A percentile compares a stretch with the other conserved stretches of the same genome.
phyloP scores from a whole-genome alignment of 2,113 vertebrate species.

The Thalassarche chlororhynchos region DNA sequence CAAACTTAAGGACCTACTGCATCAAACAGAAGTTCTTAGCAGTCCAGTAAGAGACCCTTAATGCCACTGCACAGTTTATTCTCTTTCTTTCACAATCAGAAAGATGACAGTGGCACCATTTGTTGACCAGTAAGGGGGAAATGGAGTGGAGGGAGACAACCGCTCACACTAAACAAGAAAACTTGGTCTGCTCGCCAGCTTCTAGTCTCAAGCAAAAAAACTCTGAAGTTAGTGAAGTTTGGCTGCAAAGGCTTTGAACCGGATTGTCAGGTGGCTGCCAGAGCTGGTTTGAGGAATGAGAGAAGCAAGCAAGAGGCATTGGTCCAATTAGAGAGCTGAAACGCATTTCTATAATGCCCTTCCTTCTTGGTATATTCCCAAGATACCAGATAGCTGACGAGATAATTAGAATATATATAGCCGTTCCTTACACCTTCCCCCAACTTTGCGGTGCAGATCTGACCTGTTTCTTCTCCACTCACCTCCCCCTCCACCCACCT shows the following conservation, averaged over 20 bases:
- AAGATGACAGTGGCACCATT: neutral
- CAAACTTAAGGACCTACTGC: neutral
- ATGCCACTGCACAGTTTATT: neutral
- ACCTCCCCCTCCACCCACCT: constrained; percentile 41
- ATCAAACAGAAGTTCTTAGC: neutral
- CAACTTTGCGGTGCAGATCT: neutral
- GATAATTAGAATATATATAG: constrained; percentile 14
- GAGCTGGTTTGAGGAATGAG: neutral
- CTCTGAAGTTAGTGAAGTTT: neutral
- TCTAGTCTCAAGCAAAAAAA: neutral
- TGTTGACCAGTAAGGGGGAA: neutral
- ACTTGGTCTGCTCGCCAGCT: neutral
- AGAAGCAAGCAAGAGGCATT: neutral
- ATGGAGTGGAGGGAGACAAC: neutral
- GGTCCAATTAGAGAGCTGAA: neutral
- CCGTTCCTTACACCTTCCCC: neutral
- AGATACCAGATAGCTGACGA: neutral
- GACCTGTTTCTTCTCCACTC: constrained; percentile 41
- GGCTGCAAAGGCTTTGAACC: neutral
- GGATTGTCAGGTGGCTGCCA: neutral
- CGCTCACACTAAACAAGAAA: neutral
- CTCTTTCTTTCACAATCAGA: neutral
- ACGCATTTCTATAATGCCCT: neutral
- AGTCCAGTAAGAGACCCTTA: neutral
- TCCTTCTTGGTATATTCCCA: neutral